phyloP scores from a whole-genome alignment of 2,113 vertebrate species.

The Pangasianodon hypophthalmus region DNA sequence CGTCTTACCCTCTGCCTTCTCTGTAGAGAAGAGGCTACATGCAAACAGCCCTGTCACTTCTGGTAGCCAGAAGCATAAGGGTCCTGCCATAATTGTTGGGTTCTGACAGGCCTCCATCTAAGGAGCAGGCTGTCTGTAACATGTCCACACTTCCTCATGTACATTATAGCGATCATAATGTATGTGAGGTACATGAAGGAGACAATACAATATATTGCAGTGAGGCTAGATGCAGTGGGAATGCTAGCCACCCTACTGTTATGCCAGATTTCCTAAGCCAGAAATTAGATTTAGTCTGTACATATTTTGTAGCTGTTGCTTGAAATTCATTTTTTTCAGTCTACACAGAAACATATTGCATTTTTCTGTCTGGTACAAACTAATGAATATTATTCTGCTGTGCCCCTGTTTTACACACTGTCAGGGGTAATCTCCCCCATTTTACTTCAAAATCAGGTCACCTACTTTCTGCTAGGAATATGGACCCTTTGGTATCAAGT shows the following conservation, averaged over 20 bases:
- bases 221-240: neutral
- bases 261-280: neutral
- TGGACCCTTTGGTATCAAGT: neutral
- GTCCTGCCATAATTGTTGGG: neutral
- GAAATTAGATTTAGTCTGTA: neutral
- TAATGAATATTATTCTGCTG: slow-evolving; percentile 45
- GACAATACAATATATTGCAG: neutral
- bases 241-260: neutral
- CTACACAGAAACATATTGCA: neutral
- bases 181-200: neutral
- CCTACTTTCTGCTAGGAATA: slow-evolving; percentile 65
- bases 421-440: slow-evolving; percentile 62
- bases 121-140: neutral
- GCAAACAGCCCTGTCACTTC: neutral
- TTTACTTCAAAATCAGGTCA: slow-evolving; percentile 71
- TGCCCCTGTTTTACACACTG: slow-evolving; percentile 54
- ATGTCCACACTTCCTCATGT: neutral
- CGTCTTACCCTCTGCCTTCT: neutral
- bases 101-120: neutral
- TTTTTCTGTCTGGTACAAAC: slow-evolving; percentile 25
- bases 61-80: neutral
- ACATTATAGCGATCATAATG: neutral
- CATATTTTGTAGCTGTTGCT: neutral
- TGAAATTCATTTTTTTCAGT: neutral
- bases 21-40: neutral